Evolutionary conservation across 2,797 vertebrate species (phyloP).

Genomic region (Emydoidea blandingii): DNA sequence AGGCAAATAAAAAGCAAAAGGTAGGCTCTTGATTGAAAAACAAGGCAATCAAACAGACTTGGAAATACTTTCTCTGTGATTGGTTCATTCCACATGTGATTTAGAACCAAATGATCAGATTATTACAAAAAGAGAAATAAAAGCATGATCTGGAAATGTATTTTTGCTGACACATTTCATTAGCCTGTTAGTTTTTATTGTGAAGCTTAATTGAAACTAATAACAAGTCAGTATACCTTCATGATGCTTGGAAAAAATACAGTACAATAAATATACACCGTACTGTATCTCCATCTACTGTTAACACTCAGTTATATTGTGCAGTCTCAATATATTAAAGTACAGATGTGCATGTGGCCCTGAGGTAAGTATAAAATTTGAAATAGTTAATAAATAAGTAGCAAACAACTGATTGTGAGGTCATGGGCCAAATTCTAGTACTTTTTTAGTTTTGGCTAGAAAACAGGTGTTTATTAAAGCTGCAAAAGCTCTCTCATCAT

Average conservation of each 20-base stretch:
- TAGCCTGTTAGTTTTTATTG: conserved; percentile 55
- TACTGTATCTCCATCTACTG: conserved; percentile 75
- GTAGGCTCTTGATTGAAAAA: conserved; percentile 9
- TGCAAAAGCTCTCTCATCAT: neutral
- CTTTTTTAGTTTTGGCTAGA: conserved; percentile 9
- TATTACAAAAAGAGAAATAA: conserved; percentile 34
- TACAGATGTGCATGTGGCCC: neutral
- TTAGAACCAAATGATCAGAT: conserved; percentile 56
- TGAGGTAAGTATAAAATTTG: neutral
- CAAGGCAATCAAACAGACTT: neutral
- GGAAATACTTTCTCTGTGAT: neutral
- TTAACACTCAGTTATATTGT: conserved; percentile 56
- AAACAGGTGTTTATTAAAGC: neutral
- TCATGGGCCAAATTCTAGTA: neutral
- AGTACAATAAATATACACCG: conserved; percentile 39
- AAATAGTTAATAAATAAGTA: neutral
- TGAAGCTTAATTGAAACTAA: conserved; percentile 74
- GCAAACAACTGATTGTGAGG: neutral
- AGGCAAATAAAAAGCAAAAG: neutral
- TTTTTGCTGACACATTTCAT: conserved; percentile 48
- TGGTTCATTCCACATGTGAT: conserved; percentile 13
- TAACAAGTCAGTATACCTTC: conserved; percentile 35
- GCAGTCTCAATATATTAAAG: neutral
- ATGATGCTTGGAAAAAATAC: conserved; percentile 52
- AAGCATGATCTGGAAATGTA: conserved; percentile 45